Evolutionary conservation across 2,113 vertebrate species (phyloP).

Genomic region (Tiliqua scincoides): DNA sequence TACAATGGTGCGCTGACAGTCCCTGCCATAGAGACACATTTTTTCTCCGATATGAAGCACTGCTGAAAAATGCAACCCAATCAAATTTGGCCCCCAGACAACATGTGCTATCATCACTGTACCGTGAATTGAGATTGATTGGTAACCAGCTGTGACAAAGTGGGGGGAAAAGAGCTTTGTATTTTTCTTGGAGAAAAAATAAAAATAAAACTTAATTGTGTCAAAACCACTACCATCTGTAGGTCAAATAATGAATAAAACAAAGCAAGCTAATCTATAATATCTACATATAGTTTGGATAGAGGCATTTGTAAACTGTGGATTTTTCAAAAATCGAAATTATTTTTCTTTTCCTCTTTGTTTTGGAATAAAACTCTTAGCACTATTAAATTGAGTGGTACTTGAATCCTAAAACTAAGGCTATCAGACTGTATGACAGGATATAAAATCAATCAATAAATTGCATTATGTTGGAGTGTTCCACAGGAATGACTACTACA

Average conservation of each 20-base stretch:
- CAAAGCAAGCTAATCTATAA: conserved; percentile 65
- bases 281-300: conserved; percentile 61
- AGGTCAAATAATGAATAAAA: conserved; percentile 71
- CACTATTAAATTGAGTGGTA: neutral
- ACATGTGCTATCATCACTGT: conserved; percentile 81
- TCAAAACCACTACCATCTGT: conserved; percentile 77
- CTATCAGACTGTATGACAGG: neutral
- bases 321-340: conserved; percentile 27
- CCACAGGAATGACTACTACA: neutral
- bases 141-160: conserved; percentile 83
- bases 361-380: neutral
- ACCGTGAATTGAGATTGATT: conserved; percentile 82
- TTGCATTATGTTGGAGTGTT: neutral
- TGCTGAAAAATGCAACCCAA: conserved; percentile 80
- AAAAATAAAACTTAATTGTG: conserved; percentile 68
- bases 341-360: neutral
- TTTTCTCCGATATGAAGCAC: conserved; percentile 74
- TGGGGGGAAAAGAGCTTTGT: conserved; percentile 66
- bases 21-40: conserved; percentile 65
- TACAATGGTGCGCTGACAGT: conserved; percentile 77
- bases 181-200: conserved; percentile 60
- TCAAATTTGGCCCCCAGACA: conserved; percentile 80
- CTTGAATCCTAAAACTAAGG: neutral
- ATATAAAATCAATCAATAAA: neutral
- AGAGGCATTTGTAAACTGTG: conserved; percentile 29